phyloP scores from a whole-genome alignment of 1,140 invertebrate genomes.

The Gonioctena quinquepunctata region DNA sequence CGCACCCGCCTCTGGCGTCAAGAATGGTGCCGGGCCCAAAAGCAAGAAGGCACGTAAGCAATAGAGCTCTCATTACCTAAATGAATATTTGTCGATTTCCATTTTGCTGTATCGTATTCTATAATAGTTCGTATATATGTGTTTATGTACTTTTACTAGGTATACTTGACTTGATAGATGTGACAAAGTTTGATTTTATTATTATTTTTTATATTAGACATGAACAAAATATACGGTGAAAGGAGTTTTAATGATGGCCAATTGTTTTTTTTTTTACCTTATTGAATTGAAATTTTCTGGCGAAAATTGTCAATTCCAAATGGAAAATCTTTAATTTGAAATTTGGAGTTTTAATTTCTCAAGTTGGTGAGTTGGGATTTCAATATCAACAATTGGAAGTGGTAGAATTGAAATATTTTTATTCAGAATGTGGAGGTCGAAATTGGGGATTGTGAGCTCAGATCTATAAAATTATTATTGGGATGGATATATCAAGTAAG shows the following conservation, averaged over 20 bases:
- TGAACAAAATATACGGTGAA: not conserved
- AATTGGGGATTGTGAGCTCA: too few relatives aligned
- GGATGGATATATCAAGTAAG: too few relatives aligned
- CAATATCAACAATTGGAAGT: too few relatives aligned
- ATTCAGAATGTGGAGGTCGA: too few relatives aligned
- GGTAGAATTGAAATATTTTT: too few relatives aligned
- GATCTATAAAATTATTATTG: too few relatives aligned
- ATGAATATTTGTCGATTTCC: not conserved
- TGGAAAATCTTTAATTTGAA: too few relatives aligned
- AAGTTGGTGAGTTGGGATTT: too few relatives aligned
- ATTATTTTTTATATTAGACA: not conserved
- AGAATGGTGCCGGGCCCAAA: conserved; percentile 25
- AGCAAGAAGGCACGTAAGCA: conserved; percentile 24
- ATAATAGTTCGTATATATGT: not conserved
- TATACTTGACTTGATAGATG: not conserved
- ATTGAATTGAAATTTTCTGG: too few relatives aligned
- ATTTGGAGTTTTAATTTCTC: too few relatives aligned
- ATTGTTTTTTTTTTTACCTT: not conserved
- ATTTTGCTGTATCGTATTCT: not conserved
- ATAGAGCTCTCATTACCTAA: not conserved
- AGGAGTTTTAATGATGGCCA: not conserved
- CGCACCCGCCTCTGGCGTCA: not conserved
- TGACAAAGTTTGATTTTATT: not conserved
- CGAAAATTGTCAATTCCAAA: too few relatives aligned
- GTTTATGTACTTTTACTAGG: not conserved